Evolutionary conservation across 2,888 invertebrate genomes (phyloP).

Genomic region (Eupithecia insigniata): DNA sequence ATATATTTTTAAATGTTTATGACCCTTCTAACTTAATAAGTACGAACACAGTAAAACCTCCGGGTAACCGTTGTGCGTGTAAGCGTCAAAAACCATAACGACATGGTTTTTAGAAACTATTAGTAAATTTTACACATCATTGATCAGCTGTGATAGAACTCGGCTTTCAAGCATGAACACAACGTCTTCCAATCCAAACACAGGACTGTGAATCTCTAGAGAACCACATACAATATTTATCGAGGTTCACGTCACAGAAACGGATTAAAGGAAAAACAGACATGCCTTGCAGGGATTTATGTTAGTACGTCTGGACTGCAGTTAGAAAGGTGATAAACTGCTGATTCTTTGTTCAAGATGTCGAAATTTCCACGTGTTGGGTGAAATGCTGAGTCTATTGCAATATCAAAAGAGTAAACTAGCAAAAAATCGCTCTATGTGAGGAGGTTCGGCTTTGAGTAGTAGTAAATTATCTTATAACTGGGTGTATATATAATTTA

Average conservation of each 20-base stretch:
- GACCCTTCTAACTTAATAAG: too few relatives aligned
- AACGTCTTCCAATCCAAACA: conserved; percentile 1
- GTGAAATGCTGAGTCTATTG: conserved; percentile 4
- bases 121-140: too few relatives aligned
- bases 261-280: conserved; percentile 44
- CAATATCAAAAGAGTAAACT: not conserved
- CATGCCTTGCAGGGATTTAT: conserved; percentile 41
- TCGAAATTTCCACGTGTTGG: not conserved
- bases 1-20: too few relatives aligned
- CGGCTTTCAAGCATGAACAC: not conserved
- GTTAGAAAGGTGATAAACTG: conserved; percentile 18
- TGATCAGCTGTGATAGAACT: not conserved
- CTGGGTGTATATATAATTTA: not conserved
- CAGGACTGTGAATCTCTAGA: conserved; percentile 15
- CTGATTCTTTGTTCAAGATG: conserved; percentile 14
- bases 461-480: not conserved
- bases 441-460: not conserved
- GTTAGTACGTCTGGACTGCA: conserved; percentile 30
- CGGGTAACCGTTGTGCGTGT: too few relatives aligned
- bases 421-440: not conserved
- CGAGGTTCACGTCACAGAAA: conserved; percentile 37
- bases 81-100: too few relatives aligned
- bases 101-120: too few relatives aligned
- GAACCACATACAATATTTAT: conserved; percentile 42
- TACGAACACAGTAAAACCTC: too few relatives aligned